Percentiles rank a stretch among this genome's conserved stretches.
Conservation (phyloP, 1,140 invertebrate species). For the Scaptomyza montana region DNA sequence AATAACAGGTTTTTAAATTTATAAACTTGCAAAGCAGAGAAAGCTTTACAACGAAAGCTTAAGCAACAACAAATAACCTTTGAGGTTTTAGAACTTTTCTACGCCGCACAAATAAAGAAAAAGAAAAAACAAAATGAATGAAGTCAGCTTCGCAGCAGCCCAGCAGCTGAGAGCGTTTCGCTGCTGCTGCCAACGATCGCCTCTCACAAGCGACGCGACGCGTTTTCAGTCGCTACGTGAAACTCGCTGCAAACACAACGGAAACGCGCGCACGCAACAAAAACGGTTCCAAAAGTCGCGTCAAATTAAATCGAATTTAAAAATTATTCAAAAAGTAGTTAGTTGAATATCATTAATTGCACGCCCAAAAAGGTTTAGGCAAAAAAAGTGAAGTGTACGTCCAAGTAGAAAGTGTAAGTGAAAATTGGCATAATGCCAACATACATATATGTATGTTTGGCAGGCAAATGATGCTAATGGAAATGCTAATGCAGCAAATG, state of each 20-base stretch:
- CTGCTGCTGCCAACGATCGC: conserved; percentile 22
- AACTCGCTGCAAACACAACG: conserved; percentile 58
- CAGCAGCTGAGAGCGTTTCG: conserved; percentile 23
- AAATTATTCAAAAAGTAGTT: conserved; percentile 5
- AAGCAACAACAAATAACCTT: conserved; percentile 37
- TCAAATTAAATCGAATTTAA: conserved; percentile 8
- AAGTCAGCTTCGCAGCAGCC: conserved; percentile 32
- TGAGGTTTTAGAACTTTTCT: conserved; percentile 63
- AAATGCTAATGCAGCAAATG: conserved; percentile 39
- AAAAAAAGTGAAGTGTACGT: conserved; percentile 22
- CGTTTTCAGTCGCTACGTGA: conserved; percentile 70
- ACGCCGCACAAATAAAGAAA: conserved; percentile 4
- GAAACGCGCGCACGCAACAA: conserved; percentile 46
- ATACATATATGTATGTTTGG: neutral
- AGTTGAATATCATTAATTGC: conserved; percentile 36
- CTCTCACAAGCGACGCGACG: conserved; percentile 42
- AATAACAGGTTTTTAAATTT: conserved; percentile 57
- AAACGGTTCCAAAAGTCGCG: conserved; percentile 22
- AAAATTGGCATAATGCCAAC: conserved; percentile 30
- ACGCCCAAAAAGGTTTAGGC: conserved; percentile 11
- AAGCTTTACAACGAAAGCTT: conserved; percentile 58
- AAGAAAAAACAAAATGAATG: conserved; percentile 9
- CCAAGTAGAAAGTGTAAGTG: conserved; percentile 73
- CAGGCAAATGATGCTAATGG: conserved; percentile 10
- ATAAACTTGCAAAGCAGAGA: conserved; percentile 33